These are phyloP conservation scores for Megalops atlanticus DNA, from an alignment of 2,113 vertebrate genomes.

Conservation along the genomic window DNA sequence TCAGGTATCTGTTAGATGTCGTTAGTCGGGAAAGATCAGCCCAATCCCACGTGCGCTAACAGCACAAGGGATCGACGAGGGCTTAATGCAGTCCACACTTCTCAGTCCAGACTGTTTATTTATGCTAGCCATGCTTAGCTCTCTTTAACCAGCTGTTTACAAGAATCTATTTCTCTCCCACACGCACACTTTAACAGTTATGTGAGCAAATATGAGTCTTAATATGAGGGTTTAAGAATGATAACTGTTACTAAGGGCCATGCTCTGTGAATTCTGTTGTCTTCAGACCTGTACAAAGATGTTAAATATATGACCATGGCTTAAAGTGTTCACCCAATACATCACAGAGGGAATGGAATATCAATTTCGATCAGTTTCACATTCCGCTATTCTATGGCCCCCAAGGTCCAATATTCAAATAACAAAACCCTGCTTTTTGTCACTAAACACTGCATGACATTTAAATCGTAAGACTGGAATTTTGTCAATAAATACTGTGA, in stretches of 20 bases:
- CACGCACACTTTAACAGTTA: no score
- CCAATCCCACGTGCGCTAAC: background rate
- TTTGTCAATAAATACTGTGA: no score
- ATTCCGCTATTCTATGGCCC: no score
- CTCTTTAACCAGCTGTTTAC: background rate
- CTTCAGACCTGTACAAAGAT: background rate
- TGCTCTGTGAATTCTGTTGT: background rate
- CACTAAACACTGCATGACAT: no score
- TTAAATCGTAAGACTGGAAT: no score
- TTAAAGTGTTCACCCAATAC: background rate
- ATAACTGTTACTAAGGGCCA: background rate
- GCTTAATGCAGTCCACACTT: background rate
- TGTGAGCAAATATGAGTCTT: background rate
- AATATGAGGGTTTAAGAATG: background rate
- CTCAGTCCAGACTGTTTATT: background rate
- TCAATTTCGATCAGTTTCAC: no score
- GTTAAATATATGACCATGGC: background rate
- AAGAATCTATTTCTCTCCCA: no score
- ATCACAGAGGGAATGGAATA: no score
- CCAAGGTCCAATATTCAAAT: no score
- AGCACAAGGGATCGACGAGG: background rate
- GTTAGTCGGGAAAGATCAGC: background rate
- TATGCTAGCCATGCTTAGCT: background rate
- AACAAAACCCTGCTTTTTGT: no score
- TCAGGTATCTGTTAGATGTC: background rate